phyloP scores from a whole-genome alignment of 1,140 invertebrate species.

The Steinernema feltiae region DNA sequence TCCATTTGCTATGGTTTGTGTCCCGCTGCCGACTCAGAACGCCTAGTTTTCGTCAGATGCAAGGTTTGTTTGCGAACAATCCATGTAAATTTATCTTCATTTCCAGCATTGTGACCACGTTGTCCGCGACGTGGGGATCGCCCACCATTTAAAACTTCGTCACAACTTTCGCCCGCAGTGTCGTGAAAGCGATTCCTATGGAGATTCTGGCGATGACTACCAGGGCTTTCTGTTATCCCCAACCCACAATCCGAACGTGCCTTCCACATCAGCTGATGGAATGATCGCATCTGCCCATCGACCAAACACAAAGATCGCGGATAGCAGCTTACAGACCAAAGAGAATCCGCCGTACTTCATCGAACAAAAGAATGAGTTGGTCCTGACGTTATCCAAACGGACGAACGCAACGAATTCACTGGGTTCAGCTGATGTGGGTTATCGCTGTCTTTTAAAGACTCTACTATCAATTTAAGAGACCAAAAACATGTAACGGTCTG shows the following conservation, averaged over 20 bases:
- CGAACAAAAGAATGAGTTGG: too few relatives aligned
- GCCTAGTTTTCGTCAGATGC: background rate
- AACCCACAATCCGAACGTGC: background rate
- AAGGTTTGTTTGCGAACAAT: background rate
- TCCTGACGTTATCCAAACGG: too few relatives aligned
- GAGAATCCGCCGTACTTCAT: too few relatives aligned
- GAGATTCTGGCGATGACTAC: background rate
- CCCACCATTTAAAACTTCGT: background rate
- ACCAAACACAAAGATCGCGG: background rate
- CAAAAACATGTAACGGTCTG: too few relatives aligned
- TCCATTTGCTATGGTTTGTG: constrained; percentile 1
- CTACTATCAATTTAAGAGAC: too few relatives aligned
- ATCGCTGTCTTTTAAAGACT: too few relatives aligned
- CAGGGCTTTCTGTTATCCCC: background rate
- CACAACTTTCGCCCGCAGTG: background rate
- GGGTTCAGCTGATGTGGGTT: too few relatives aligned
- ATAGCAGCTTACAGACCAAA: background rate
- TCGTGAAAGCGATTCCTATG: background rate
- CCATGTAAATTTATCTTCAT: background rate
- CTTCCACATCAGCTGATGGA: background rate
- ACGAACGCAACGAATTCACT: too few relatives aligned
- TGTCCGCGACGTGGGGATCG: background rate
- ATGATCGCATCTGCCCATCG: background rate
- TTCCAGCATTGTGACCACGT: background rate
- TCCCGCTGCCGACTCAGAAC: background rate